Evolutionary conservation across 1,140 invertebrate species (phyloP), one percentile per base, ranked within the genome.

Genomic region (Scaptomyza pallida): DNA sequence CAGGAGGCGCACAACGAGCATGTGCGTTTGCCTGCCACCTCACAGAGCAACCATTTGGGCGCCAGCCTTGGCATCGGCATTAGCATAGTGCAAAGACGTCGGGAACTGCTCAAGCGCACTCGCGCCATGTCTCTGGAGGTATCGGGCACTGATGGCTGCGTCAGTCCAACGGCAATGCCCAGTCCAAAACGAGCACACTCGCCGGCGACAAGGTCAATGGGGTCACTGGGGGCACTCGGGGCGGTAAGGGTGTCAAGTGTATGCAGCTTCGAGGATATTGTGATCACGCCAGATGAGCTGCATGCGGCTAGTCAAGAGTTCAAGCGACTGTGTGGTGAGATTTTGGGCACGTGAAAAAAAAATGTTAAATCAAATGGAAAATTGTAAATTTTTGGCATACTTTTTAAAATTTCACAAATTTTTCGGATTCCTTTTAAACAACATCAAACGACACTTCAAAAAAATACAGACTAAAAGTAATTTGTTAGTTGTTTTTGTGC

Each of bases 261-360:
- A 17, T 62, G 69, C 47, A 68, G 61, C 41, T 83, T 65, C 23
- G 90, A 91, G 43, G 90, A 91, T 30, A 81, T 91, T n/a, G 48
- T 76, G 8, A 68, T 91, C 1, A 90, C 90, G 0, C 69, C 65
- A n/a, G 78, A 83, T 41, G 90, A 91, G 19, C 55, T 91, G 17
- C 67, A 55, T 50, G 52, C 56, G 10, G 71, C 65, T 3, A 50
- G 57, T 6, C 35, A 50, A 1, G 71, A 60, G 15, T 68, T 56
- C 21, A 43, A 44, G 44, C 56, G 65, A 8, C 10, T 68, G 50
- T 71, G 68, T 40, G 61, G 52, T 30, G 62, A 65, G n/a, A 56
- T 71, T 30, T 65, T 51, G 61, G 61, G 47, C 62, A 57, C 44
- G 51, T 71, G 61, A 71, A 30, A 35, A 47, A n/a, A 8, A 10